phyloP scores from a whole-genome alignment of 2,797 vertebrate species.

The Sebastes nivosus region DNA sequence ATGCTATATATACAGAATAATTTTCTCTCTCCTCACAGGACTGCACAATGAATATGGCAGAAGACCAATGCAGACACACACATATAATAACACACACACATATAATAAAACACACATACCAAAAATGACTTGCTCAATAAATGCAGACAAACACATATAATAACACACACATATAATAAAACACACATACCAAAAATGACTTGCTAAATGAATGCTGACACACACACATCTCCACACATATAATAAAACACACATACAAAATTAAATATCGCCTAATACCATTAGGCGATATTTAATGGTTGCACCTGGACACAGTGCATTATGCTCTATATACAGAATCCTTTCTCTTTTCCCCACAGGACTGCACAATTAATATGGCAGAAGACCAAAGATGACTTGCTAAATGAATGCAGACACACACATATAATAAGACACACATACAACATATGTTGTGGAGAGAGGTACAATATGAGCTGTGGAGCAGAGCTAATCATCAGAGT shows the following conservation, averaged over 20 bases:
- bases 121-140: too few relatives aligned
- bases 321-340: not conserved
- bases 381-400: constrained; percentile 2
- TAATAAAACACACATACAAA: too few relatives aligned
- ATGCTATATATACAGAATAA: not conserved
- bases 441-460: not conserved
- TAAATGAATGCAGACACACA: not conserved
- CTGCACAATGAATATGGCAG: constrained; percentile 29
- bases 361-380: constrained; percentile 30
- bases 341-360: not conserved
- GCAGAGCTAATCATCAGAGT: not conserved
- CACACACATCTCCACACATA: too few relatives aligned
- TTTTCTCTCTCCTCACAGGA: not conserved
- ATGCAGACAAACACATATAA: too few relatives aligned
- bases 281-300: constrained; percentile 28
- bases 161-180: too few relatives aligned
- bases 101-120: too few relatives aligned
- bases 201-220: not conserved
- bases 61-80: not conserved
- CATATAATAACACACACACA: not conserved
- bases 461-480: not conserved
- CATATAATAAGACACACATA: not conserved
- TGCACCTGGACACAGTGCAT: constrained; percentile 5
- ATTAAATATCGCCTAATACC: not conserved
- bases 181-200: not conserved